Evolutionary conservation across 2,888 invertebrate species (phyloP).

Genomic region (Stenoptilia bipunctidactyla): DNA sequence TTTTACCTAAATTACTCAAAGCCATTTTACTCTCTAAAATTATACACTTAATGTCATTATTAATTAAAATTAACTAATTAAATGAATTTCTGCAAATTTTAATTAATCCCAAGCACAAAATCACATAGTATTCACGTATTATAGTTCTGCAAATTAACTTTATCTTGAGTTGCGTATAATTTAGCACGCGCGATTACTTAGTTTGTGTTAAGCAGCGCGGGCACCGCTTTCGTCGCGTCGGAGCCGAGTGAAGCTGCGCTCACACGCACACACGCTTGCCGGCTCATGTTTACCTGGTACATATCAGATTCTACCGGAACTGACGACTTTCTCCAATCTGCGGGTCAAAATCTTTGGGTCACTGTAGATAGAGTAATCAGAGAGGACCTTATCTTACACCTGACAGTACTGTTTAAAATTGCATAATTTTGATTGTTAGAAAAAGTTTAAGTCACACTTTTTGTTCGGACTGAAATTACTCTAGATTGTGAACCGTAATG

Average conservation of each 20-base stretch:
- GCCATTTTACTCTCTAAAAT: constrained; percentile 26
- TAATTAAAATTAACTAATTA: background rate
- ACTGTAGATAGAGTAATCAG: constrained; percentile 26
- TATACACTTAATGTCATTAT: background rate
- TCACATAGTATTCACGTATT: constrained; percentile 2
- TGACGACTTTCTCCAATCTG: constrained; percentile 47
- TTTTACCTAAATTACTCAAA: constrained; percentile 15
- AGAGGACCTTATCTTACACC: background rate
- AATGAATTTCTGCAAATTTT: constrained; percentile 1
- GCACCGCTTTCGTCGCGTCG: constrained; percentile 35
- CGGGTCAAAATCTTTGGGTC: constrained; percentile 36
- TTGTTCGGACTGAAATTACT: too few species aligned
- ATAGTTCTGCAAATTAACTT: background rate
- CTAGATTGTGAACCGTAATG: too few species aligned
- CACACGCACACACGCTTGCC: constrained; percentile 33
- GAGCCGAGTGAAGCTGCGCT: constrained; percentile 44
- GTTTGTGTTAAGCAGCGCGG: constrained; percentile 27
- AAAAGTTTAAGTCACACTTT: background rate
- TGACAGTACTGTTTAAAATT: constrained; percentile 6
- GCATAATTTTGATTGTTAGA: background rate
- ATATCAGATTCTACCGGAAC: constrained; percentile 59
- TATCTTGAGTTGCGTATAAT: constrained; percentile 12
- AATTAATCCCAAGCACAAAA: constrained; percentile 7
- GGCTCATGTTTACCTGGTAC: constrained; percentile 42
- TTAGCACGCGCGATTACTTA: constrained; percentile 25